These are phyloP conservation scores for Paracanthobrama guichenoti DNA, from an alignment of 2,113 vertebrate species.

Conservation along the genomic window DNA sequence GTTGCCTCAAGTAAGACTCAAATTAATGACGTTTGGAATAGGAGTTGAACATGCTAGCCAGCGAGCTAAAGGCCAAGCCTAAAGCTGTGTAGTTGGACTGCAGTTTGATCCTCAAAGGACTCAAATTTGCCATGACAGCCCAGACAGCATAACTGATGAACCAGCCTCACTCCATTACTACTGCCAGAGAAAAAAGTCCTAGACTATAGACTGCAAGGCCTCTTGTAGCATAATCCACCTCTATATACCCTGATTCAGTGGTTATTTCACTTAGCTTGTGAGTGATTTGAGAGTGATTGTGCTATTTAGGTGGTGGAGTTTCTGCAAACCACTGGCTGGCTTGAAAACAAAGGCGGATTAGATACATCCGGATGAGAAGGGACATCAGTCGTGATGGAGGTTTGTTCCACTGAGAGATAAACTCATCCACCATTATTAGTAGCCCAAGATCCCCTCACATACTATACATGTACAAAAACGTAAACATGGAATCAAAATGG, in stretches of 20 bases:
- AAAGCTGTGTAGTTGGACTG: slow-evolving; percentile 21
- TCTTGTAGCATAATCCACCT: neutral
- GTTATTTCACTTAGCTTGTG: neutral
- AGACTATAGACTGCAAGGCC: neutral
- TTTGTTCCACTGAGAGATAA: neutral
- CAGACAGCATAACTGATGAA: slow-evolving; percentile 39
- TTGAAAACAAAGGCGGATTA: neutral
- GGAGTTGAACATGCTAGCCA: slow-evolving; percentile 23
- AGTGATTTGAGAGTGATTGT: neutral
- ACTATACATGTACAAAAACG: neutral
- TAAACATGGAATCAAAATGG: neutral
- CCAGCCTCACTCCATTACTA: slow-evolving; percentile 25
- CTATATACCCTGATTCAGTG: slow-evolving; percentile 23
- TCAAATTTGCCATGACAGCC: slow-evolving; percentile 28
- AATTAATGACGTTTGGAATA: slow-evolving; percentile 34
- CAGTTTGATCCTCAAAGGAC: slow-evolving; percentile 36
- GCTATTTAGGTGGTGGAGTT: neutral
- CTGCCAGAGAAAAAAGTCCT: neutral
- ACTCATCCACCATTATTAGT: neutral
- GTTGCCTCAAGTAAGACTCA: slow-evolving; percentile 6
- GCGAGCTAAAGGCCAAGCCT: slow-evolving; percentile 32
- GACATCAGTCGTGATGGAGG: neutral
- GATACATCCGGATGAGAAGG: neutral
- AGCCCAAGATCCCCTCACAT: neutral
- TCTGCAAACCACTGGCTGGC: neutral